Evolutionary conservation across 2,797 vertebrate genomes (phyloP), one percentile per base, ranked within the genome.

Genomic region (Eupleurogrammus muticus): DNA sequence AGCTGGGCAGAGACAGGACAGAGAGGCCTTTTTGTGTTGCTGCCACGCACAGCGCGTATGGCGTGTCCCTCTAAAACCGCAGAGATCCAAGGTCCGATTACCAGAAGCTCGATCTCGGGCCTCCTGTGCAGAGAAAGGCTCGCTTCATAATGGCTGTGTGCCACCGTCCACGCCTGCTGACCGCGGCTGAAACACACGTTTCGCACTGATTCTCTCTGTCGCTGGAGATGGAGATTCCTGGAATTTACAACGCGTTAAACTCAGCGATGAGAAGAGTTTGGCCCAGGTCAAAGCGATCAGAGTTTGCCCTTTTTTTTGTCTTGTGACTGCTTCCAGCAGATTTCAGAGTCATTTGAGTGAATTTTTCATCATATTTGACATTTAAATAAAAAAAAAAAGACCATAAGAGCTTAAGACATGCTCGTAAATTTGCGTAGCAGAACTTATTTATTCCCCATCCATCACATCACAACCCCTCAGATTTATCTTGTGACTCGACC

Each of bases 1-100:
- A 57, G 63, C 63, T 63, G 71, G 54, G 69, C n/a, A 6, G 63
- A 61, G 77, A 63, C 49, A 84, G 81, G 61, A 88, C 85, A 85
- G 87, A 90, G 68, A 82, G 77, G 77, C 58, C 87, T 84, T 89
- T 91, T 79, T 87, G 63, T 87, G 70, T 73, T 32, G 58, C 69
- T 58, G 83, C 81, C 82, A 72, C n/a, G n/a, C n/a, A n/a, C n/a
- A n/a, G n/a, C n/a, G n/a, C n/a, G n/a, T n/a, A n/a, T n/a, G n/a
- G n/a, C n/a, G 71, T 67, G 71, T 80, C 75, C 47, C 51, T 62
- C 61, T 35, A 46, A 75, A 48, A 75, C 76, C 74, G 32, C 71
- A 71, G 44, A 62, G 59, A 61, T 64, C 38, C 52, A 58, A 51
- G 59, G 77, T 75, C 70, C 67, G 58, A 63, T 76, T 50, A 70